Evolutionary conservation across 1,140 invertebrate species (phyloP), one percentile per base, ranked within the genome.

Genomic region (Zaprionus ghesquierei): DNA sequence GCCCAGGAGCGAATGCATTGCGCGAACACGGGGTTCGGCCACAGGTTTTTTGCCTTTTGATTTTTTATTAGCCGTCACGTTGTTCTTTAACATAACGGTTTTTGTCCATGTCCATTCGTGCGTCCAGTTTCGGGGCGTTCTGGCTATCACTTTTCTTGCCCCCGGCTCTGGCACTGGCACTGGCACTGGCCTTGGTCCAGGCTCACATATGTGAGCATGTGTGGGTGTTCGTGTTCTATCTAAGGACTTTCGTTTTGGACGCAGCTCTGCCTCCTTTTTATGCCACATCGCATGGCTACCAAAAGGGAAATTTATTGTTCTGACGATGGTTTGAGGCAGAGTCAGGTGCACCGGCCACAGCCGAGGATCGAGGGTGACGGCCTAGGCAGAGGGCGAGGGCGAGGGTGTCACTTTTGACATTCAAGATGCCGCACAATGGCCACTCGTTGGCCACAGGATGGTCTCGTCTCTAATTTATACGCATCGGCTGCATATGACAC

Each of bases 361-460:
- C 23, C 35, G 62, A 29, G 50, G 61, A n/a, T 38, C 31, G 27
- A 56, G 51, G 51, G 25, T 18, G 53, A 10, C 27, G 54, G n/a
- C 15, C 49, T 15, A 59, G 64, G 25, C 12, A 31, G 10, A 10
- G 29, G 31, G 49, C 15, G 6, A 77, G 75, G 55, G 65, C 50
- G 53, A 62, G 84, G 79, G 84, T 89, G 77, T 84, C 84, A 89
- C 84, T 68, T 89, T 89, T 86, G 86, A 81, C 87, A 87, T 90
- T 90, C 77, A 90, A 90, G 87, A 90, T 82, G 84, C 82, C 84
- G 62, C 71, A 90, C 87, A 90, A 90, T 90, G 86, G 70, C 66
- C 75, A 68, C 68, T 75, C 71, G 44, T n/a, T 68, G 29, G 18
- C 29, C 23, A 66, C 66, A 61, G 49, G 61, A 71, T 68, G 59